Evolutionary conservation across 1,140 invertebrate genomes (phyloP).

Genomic region (Chlorops oryzae): DNA sequence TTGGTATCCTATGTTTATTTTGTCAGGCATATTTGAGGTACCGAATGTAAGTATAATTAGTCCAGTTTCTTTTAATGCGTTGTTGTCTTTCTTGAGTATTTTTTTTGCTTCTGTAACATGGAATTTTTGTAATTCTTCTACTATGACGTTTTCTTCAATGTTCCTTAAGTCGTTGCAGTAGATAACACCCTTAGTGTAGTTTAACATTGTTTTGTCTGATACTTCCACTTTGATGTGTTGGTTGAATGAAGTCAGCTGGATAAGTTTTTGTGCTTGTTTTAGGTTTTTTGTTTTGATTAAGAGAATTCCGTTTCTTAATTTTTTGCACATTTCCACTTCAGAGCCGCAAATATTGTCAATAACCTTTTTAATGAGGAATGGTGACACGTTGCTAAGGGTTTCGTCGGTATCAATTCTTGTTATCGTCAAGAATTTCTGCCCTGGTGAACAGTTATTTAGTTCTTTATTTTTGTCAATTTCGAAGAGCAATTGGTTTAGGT

Average conservation of each 20-base stretch:
- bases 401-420: constrained; percentile 1
- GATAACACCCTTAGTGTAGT: constrained; percentile 1
- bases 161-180: too few species aligned
- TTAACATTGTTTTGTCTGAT: not conserved
- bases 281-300: not conserved
- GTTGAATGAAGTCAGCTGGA: not conserved
- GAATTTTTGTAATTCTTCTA: too few species aligned
- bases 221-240: constrained; percentile 3
- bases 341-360: constrained; percentile 2
- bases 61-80: too few species aligned
- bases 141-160: too few species aligned
- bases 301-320: not conserved
- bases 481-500: too few species aligned
- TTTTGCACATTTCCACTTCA: not conserved
- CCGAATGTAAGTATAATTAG: too few species aligned
- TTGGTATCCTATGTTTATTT: too few species aligned
- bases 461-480: not conserved
- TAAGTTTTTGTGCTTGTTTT: constrained; percentile 1
- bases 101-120: too few species aligned
- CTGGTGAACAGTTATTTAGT: not conserved
- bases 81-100: too few species aligned
- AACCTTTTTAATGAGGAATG: constrained; percentile 3
- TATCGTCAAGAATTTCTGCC: not conserved
- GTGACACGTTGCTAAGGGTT: not conserved
- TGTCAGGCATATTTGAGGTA: too few species aligned